Conservation (phyloP, 2,888 invertebrate genomes). For the Heteropelma amictum region DNA sequence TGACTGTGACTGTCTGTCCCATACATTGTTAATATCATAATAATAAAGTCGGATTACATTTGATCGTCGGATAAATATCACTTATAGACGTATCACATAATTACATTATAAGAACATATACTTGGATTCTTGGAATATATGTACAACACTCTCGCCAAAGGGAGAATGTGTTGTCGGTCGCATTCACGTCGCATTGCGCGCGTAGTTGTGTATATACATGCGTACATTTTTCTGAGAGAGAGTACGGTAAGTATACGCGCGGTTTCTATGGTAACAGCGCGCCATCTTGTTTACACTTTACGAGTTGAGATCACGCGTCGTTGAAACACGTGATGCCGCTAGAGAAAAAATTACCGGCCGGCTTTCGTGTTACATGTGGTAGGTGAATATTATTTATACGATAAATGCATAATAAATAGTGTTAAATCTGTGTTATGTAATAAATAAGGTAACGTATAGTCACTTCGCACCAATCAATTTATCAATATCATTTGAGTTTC, state of each 20-base stretch:
- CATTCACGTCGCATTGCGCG: no score
- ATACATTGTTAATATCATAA: no score
- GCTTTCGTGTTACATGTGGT: conserved; percentile 18
- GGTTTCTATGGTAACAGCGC: not conserved
- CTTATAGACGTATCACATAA: no score
- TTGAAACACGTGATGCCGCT: not conserved
- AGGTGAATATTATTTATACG: not conserved
- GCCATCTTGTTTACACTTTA: not conserved
- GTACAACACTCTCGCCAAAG: not conserved
- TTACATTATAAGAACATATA: no score
- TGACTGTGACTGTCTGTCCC: no score
- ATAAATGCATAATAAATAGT: not conserved
- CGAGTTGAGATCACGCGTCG: not conserved
- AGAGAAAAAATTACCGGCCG: conserved; percentile 4
- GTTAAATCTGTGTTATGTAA: conserved; percentile 1
- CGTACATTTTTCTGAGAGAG: not conserved
- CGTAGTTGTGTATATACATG: not conserved
- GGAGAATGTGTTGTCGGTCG: not conserved
- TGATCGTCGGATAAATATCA: no score
- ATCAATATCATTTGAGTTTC: conserved; percentile 19
- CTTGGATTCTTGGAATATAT: no score
- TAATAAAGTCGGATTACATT: no score
- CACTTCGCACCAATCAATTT: not conserved
- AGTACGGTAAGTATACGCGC: not conserved
- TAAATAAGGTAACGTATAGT: conserved; percentile 21